Base-by-base conservation (phyloP, 1,140 invertebrate genomes). In the Ceratosolen solmsi region DNA sequence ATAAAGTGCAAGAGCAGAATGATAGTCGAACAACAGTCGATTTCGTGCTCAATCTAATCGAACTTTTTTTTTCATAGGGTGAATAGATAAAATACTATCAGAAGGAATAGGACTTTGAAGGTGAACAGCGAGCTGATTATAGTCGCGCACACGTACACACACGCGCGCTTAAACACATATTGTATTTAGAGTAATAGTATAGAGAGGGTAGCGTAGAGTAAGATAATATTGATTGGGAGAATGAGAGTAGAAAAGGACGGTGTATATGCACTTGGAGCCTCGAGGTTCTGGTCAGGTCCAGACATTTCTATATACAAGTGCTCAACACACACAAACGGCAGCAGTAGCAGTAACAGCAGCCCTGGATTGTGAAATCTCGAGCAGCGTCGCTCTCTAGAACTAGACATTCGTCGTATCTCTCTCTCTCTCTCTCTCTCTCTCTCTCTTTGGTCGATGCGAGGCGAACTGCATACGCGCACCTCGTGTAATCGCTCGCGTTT, bases 161-260 rank as follows among this genome's bases (percentile, higher is more conserved):
- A n/a, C n/a, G n/a, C n/a, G n/a, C n/a, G n/a, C n/a, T n/a, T n/a
- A n/a, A n/a, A n/a, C n/a, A n/a, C n/a, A n/a, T n/a, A n/a, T n/a
- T n/a, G n/a, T n/a, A n/a, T n/a, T n/a, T n/a, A n/a, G n/a, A n/a
- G n/a, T n/a, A n/a, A n/a, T n/a, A n/a, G n/a, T n/a, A n/a, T n/a
- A n/a, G n/a, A n/a, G n/a, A n/a, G n/a, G n/a, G n/a, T n/a, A n/a
- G 41, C 13, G 5, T 46, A 46, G 41, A 56, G 65, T 60, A n/a
- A n/a, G n/a, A n/a, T n/a, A n/a, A n/a, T n/a, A 82, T 82, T 82
- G 72, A 82, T 82, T 77, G 78, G 74, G 20, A 38, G 65, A 73
- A 78, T 77, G 63, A 78, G 68, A 63, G 73, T 76, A 74, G 80
- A 77, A 77, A 82, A 82, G 63, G 71, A 77, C 72, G 80, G 80